Base-by-base conservation (phyloP, 2,888 invertebrate genomes). In the Torymus texanus region DNA sequence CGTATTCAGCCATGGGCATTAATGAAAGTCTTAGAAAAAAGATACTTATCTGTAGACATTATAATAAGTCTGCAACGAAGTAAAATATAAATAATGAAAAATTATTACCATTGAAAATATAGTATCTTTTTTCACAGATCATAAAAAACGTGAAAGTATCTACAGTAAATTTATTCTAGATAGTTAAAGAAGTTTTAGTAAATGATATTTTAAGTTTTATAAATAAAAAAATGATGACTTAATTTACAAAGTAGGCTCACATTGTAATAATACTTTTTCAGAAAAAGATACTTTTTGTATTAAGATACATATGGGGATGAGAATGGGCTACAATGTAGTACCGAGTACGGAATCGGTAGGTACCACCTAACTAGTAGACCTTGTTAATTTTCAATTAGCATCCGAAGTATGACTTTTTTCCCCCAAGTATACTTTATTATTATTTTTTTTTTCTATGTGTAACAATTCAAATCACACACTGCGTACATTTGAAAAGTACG, bases 311-410 rank as follows among this genome's bases (percentile, higher is more conserved):
- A 71, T 21, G 56, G 41, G 24, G 70, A 41, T 41, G 41, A 73
- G 70, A 71, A 41, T 61, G 76, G 71, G 61, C 74, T 78, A 80
- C 58, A 66, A 55, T 80, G 65, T 67, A 56, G 74, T 66, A 56
- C 74, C 66, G 56, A 72, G 61, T 72, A 71, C 68, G 71, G 61
- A 61, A 73, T 76, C 59, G 80, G 80, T 80, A 80, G 80, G 80
- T 80, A 74, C 61, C 41, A 63, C n/a, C 63, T 63, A 41, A 53
- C 24, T 53, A 71, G 16, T 66, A 63, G 53, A 53, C 11, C 68
- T 58, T 65, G 41, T n/a, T 3, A 61, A 62, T 24, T 3, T 29
- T 21, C 8, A 55, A 70, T 61, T 68, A 76, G 50, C 63, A 61
- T n/a, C 61, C 24, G 41, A 68, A 67, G 55, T 61, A 61, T 67